These are phyloP conservation scores for Andrena fulva DNA, from an alignment of 2,888 invertebrate genomes.

Conservation along the genomic window DNA sequence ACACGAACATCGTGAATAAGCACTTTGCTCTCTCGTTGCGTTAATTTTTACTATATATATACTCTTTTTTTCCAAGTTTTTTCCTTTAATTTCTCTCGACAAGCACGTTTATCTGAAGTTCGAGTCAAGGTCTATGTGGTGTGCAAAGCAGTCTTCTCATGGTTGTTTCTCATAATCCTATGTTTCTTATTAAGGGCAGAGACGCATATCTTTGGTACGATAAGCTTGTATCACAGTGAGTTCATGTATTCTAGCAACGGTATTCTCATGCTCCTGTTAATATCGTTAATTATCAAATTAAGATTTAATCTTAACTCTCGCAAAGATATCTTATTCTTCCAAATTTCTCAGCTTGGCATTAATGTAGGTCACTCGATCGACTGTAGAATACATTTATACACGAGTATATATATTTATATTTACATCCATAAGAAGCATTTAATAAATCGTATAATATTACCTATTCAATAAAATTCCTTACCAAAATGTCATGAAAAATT, in stretches of 20 bases:
- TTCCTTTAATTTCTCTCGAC: slow-evolving; percentile 65
- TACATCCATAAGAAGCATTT: slow-evolving; percentile 65
- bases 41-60: slow-evolving; percentile 66
- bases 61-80: slow-evolving; percentile 70
- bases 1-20: slow-evolving; percentile 72
- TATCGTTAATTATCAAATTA: slow-evolving; percentile 55
- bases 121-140: slow-evolving; percentile 72
- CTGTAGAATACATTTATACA: slow-evolving; percentile 65
- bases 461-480: slow-evolving; percentile 66
- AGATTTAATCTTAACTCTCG: slow-evolving; percentile 50
- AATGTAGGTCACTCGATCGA: slow-evolving; percentile 69
- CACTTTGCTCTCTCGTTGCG: slow-evolving; percentile 72
- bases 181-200: slow-evolving; percentile 56
- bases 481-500: slow-evolving; percentile 68
- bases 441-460: slow-evolving; percentile 69
- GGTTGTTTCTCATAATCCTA: slow-evolving; percentile 66
- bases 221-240: slow-evolving; percentile 63
- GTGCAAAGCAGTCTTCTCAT: slow-evolving; percentile 73
- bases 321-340: slow-evolving; percentile 61
- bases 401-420: slow-evolving; percentile 61
- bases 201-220: slow-evolving; percentile 58
- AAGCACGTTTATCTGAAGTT: slow-evolving; percentile 66
- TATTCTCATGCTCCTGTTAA: slow-evolving; percentile 54
- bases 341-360: slow-evolving; percentile 69
- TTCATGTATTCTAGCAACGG: slow-evolving; percentile 72